A percentile compares a stretch with the other conserved stretches of the same genome.
Conservation (phyloP, 2,797 vertebrate species). For the Intellagama lesueurii region DNA sequence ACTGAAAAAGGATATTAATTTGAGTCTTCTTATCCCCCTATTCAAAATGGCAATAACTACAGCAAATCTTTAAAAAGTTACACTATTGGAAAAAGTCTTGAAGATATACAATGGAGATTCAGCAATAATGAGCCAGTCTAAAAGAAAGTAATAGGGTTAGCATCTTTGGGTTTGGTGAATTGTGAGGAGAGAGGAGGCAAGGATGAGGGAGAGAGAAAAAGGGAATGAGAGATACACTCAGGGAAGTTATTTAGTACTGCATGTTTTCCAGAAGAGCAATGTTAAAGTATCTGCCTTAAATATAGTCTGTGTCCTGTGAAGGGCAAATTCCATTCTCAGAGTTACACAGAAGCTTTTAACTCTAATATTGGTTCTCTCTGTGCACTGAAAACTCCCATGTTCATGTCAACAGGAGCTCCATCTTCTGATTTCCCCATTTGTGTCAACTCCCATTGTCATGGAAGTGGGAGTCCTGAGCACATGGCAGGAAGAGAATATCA, state of each 20-base stretch:
- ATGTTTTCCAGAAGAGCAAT: constrained; percentile 28
- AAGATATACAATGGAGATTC: background rate
- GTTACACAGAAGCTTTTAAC: background rate
- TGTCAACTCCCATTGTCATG: constrained; percentile 14
- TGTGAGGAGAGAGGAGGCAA: background rate
- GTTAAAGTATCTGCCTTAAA: constrained; percentile 52
- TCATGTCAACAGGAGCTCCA: constrained; percentile 48
- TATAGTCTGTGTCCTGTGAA: constrained; percentile 8
- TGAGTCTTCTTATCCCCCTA: background rate
- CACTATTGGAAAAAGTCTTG: background rate
- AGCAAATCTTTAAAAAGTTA: background rate
- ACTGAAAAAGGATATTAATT: background rate
- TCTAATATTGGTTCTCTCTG: constrained; percentile 38
- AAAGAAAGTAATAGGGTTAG: constrained; percentile 37
- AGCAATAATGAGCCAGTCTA: constrained; percentile 45
- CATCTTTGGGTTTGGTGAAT: constrained; percentile 62
- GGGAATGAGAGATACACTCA: constrained; percentile 19
- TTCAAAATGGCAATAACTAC: background rate
- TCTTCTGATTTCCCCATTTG: constrained; percentile 24
- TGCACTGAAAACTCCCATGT: constrained; percentile 1
- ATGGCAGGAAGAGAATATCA: constrained; percentile 4
- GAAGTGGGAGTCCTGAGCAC: constrained; percentile 36
- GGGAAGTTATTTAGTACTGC: constrained; percentile 28
- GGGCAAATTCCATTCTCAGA: fast-evolving
- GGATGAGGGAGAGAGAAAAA: background rate